Percentiles rank a stretch among this genome's conserved stretches.
Conservation (phyloP, 2,797 vertebrate species). For the Tarsius wallacei region DNA sequence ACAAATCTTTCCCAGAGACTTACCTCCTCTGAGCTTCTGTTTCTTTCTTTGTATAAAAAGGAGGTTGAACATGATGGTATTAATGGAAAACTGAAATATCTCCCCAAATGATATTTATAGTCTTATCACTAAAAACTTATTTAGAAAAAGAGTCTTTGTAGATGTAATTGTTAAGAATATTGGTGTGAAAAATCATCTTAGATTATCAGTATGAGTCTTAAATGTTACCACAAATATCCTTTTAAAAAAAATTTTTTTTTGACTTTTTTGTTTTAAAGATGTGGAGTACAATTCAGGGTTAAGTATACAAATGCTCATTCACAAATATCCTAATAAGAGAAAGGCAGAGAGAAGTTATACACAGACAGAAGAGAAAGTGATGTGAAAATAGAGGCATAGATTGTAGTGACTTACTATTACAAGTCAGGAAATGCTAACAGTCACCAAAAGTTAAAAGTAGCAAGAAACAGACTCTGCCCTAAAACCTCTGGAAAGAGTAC, state of each 20-base stretch:
- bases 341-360: neutral
- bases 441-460: neutral
- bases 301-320: too few relatives aligned
- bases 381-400: neutral
- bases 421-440: neutral
- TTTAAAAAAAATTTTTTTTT: neutral
- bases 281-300: too few relatives aligned
- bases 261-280: too few relatives aligned
- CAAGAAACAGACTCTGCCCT: neutral
- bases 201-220: neutral
- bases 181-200: neutral
- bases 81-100: neutral
- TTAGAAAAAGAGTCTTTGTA: neutral
- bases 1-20: neutral
- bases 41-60: slow-evolving; percentile 11
- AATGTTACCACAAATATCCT: neutral
- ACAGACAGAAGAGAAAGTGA: neutral
- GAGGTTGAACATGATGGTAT: neutral
- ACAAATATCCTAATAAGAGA: neutral
- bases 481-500: neutral
- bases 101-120: neutral
- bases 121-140: neutral
- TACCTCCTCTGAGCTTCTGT: neutral
- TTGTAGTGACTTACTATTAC: neutral
- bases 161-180: neutral